Base-by-base conservation (phyloP, 2,113 vertebrate genomes). In the Neolamprologus kungweensis region DNA sequence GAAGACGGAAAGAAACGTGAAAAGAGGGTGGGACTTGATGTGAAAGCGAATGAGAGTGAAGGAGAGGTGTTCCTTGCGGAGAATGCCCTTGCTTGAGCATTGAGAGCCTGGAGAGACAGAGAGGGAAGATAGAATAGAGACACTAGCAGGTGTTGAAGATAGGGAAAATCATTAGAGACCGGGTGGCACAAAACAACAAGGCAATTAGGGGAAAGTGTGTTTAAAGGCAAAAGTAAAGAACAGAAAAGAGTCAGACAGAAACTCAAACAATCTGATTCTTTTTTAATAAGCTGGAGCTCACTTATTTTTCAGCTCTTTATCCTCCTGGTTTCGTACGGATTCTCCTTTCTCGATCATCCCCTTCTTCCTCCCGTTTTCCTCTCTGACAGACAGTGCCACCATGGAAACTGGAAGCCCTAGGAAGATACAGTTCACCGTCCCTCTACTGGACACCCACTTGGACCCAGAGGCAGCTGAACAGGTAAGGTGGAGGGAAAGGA, bases 381-480 rank as follows among this genome's bases (percentile, higher is more conserved):
- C 63, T 73, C 87, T 85, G 89, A 88, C 35, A 89, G 80, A 83
- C 84, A 87, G 85, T 71, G 81, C 60, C 92, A 92, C 90, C 85
- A 98, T 98, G 98, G 98, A 98, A 91, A 97, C 95, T 3, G 96
- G 96, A 94, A 98, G 97, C 91, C 97, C 98, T 23, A 96, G 98
- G 42, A 98, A 97, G 94, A 98, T 98, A 93, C 97, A 98, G 95
- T 98, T 98, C 95, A 98, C 97, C 0, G 96, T 98, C 16, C 98
- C 98, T 81, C 95, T 98, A 37, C 95, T 98, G 95, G 98, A 98
- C 93, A 97, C 97, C 82, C 97, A 98, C 95, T 97, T 98, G 93
- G 98, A 98, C 94, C 98, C 98, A 4, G 98, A 98, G 94, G 98
- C 97, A 86, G 97, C 98, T 1, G 98, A 98, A 94, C 98, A 98